phyloP scores from a whole-genome alignment of 2,888 invertebrate genomes.

The Leptinotarsa peninsularis region DNA sequence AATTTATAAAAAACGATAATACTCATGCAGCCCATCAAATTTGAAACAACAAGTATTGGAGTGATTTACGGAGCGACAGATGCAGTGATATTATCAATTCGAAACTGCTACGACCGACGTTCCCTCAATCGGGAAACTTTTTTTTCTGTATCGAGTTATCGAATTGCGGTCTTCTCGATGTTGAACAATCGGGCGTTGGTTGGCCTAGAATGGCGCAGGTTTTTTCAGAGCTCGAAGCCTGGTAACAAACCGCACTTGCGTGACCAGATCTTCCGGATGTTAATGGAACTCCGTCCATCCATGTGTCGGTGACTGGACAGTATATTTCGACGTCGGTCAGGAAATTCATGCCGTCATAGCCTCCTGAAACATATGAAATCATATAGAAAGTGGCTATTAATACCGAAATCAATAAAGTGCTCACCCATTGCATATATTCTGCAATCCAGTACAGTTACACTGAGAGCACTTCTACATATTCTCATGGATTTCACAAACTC shows the following conservation, averaged over 20 bases:
- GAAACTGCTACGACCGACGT: neutral
- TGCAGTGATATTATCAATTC: neutral
- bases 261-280: constrained; percentile 91
- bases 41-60: too few species aligned
- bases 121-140: neutral
- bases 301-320: constrained; percentile 80
- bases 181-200: constrained; percentile 19
- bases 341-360: constrained; percentile 90
- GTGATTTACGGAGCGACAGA: too few species aligned
- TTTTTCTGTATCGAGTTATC: constrained; percentile 11
- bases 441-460: constrained; percentile 86
- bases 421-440: constrained; percentile 90
- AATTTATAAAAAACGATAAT: too few species aligned
- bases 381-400: too few species aligned
- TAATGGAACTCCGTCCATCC: constrained; percentile 83
- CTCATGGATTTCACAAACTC: constrained; percentile 80
- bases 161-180: constrained; percentile 23
- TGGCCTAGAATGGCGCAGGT: constrained; percentile 47
- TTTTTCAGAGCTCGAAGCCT: constrained; percentile 72
- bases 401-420: neutral
- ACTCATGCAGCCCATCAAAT: too few species aligned
- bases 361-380: constrained; percentile 72
- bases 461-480: constrained; percentile 87
- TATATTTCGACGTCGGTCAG: constrained; percentile 89
- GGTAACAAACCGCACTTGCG: constrained; percentile 90